Conservation (phyloP, 2,888 invertebrate species). For the Sphinx pinastri region DNA sequence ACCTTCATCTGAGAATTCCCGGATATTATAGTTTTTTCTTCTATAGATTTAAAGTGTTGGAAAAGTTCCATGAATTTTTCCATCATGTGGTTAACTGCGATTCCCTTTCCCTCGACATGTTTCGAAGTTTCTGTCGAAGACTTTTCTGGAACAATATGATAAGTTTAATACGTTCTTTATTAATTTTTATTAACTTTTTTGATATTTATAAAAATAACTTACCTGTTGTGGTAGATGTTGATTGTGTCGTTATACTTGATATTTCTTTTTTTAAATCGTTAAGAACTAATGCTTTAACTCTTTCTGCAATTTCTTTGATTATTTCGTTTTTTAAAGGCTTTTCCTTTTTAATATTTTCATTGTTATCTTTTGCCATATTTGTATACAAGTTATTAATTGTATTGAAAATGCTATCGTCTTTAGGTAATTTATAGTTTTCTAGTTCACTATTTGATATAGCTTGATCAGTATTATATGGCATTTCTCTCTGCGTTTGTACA, state of each 20-base stretch:
- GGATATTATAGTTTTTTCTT: slow-evolving; percentile 37
- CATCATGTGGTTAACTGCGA: slow-evolving; percentile 44
- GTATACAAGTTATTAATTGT: slow-evolving; percentile 3
- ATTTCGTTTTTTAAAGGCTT: slow-evolving; percentile 39
- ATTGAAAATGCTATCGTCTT: slow-evolving; percentile 9
- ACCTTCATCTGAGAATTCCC: slow-evolving; percentile 19
- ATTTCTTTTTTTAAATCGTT: slow-evolving; percentile 55
- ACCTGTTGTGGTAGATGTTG: slow-evolving; percentile 33
- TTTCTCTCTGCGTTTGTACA: not conserved
- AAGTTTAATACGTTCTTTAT: not conserved
- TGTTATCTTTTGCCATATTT: slow-evolving; percentile 14
- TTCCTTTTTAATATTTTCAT: slow-evolving; percentile 1
- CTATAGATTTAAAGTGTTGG: slow-evolving; percentile 52
- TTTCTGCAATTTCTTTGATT: slow-evolving; percentile 62
- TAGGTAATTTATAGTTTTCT: not conserved
- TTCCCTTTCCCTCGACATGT: slow-evolving; percentile 33
- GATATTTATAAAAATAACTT: slow-evolving; percentile 14
- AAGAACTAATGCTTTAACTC: slow-evolving; percentile 60
- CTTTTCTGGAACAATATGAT: slow-evolving; percentile 37
- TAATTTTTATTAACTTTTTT: slow-evolving; percentile 4
- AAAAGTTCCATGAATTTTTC: slow-evolving; percentile 58
- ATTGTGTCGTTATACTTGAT: slow-evolving; percentile 33
- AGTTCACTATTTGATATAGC: not conserved
- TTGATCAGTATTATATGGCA: not conserved
- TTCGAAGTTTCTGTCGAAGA: slow-evolving; percentile 29